phyloP scores from a whole-genome alignment of 2,888 invertebrate species.

The Dolomedes plantarius region DNA sequence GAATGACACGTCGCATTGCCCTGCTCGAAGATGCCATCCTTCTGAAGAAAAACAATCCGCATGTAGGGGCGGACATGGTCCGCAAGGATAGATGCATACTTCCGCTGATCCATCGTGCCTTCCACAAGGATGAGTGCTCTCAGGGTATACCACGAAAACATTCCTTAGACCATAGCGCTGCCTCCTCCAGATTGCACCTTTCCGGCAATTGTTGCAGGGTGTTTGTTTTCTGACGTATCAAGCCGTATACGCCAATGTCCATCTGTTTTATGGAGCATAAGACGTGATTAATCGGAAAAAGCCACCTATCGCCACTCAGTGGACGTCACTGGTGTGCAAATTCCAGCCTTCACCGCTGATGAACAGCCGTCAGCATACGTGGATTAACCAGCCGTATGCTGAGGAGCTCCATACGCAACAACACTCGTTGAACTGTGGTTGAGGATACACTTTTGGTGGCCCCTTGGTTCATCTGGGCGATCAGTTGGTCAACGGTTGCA shows the following conservation, averaged over 20 bases:
- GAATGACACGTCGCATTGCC: conserved; percentile 11
- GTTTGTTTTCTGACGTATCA: too few species aligned
- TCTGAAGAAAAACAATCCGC: conserved; percentile 3
- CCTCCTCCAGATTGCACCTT: not conserved
- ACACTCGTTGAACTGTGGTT: conserved; percentile 19
- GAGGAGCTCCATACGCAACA: conserved; percentile 14
- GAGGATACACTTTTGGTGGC: conserved; percentile 18
- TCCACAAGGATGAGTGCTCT: not conserved
- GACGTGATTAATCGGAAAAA: too few species aligned
- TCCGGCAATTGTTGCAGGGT: not conserved
- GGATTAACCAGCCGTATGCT: conserved; percentile 14
- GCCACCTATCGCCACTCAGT: too few species aligned
- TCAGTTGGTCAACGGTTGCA: conserved; percentile 22
- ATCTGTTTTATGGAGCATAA: too few species aligned
- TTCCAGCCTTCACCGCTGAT: too few species aligned
- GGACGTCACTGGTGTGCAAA: too few species aligned
- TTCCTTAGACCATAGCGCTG: not conserved
- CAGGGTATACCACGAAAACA: conserved; percentile 2
- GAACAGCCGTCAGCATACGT: conserved; percentile 16
- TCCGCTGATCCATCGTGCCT: not conserved
- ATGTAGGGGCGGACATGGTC: not conserved
- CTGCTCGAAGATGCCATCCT: conserved; percentile 3
- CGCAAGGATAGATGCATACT: conserved; percentile 1
- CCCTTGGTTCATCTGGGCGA: not conserved
- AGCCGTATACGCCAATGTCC: too few species aligned